phyloP scores from a whole-genome alignment of 2,797 vertebrate genomes.

The Podargus strigoides region DNA sequence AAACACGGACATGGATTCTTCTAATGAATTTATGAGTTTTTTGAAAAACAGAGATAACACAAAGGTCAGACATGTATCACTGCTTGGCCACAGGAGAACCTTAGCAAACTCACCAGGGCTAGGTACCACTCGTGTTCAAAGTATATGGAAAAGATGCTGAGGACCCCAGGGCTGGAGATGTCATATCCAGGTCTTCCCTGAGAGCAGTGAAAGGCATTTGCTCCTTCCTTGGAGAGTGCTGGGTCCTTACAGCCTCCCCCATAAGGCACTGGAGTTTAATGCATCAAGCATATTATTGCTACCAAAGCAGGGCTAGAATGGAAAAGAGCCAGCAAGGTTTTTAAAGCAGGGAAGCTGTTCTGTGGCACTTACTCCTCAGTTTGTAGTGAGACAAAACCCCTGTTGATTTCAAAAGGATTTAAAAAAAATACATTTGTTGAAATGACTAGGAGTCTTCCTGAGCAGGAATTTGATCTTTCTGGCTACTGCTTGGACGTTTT shows the following conservation, averaged over 20 bases:
- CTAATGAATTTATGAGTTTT: background rate
- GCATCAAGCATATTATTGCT: background rate
- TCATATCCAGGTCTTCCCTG: background rate
- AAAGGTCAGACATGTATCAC: background rate
- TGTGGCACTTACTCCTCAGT: background rate
- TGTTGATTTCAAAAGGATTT: background rate
- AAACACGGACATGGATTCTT: background rate
- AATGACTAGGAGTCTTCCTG: background rate
- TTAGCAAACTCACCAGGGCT: background rate
- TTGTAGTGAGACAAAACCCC: background rate
- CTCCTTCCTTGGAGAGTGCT: background rate
- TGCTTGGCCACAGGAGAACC: background rate
- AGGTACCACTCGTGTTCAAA: background rate
- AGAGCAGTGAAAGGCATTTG: background rate
- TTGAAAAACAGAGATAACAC: background rate
- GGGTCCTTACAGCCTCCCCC: background rate
- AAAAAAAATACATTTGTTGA: background rate
- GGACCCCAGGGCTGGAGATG: background rate
- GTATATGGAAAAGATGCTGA: background rate
- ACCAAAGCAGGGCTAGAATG: background rate
- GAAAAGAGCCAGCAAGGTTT: background rate
- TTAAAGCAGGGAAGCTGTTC: background rate
- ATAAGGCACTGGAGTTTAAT: background rate
- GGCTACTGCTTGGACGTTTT: background rate
- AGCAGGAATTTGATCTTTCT: conserved; percentile 15